Evolutionary conservation across 2,888 invertebrate species (phyloP).

Genomic region (Cryptosula pallasiana): DNA sequence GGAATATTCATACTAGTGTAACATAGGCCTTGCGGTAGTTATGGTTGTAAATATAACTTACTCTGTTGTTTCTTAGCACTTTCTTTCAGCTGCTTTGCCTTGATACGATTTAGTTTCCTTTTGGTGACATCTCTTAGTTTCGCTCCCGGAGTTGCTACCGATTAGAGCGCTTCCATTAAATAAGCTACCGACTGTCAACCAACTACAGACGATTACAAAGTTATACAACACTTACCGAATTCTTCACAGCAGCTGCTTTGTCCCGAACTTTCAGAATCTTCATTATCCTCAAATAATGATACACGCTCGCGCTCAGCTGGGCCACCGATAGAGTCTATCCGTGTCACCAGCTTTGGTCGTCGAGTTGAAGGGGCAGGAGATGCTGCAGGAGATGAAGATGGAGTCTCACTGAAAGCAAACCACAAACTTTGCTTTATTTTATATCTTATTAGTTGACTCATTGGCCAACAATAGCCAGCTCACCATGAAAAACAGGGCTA

Average conservation of each 20-base stretch:
- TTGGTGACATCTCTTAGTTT: slow-evolving; percentile 11
- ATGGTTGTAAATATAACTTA: too few species aligned
- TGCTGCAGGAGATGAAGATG: not conserved
- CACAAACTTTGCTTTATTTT: too few species aligned
- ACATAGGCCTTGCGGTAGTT: too few species aligned
- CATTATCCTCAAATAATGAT: not conserved
- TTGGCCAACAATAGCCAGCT: too few species aligned
- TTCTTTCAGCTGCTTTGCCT: not conserved
- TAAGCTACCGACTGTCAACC: not conserved
- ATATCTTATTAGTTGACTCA: too few species aligned
- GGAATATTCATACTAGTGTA: too few species aligned
- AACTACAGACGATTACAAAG: too few species aligned
- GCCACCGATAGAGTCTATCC: not conserved
- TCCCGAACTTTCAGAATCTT: not conserved
- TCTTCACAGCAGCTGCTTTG: not conserved
- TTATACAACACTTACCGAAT: slow-evolving; percentile 4
- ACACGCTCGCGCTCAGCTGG: not conserved
- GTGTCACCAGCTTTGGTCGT: not conserved
- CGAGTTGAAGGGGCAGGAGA: not conserved
- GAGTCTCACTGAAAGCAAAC: not conserved
- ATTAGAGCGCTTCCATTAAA: too few species aligned
- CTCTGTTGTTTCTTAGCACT: not conserved
- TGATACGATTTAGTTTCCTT: not conserved
- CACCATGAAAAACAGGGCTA: too few species aligned
- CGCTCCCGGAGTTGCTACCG: not conserved